Base-by-base conservation (phyloP, 1,140 invertebrate species). In the Sinella curviseta region DNA sequence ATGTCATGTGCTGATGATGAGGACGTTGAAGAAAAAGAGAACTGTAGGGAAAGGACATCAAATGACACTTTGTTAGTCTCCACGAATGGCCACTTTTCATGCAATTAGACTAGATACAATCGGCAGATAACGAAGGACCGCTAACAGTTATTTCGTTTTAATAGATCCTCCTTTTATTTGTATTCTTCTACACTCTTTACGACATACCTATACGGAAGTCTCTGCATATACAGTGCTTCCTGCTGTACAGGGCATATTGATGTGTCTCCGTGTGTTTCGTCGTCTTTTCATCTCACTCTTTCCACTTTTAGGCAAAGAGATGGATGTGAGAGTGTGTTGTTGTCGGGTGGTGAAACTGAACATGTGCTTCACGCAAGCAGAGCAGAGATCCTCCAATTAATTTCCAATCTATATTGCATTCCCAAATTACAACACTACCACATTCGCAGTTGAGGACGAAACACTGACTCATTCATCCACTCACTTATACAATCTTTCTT, bases 381-480 rank as follows among this genome's bases (percentile, higher is more conserved):
- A 33, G 28, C 65, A 70, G 65, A 70, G 65, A 70, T 70, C 65
- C 65, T 70, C 65, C 65, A 70, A 70, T 70, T 70, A 70, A 70
- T 70, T 70, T 70, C 65, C 65, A 70, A 70, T 70, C 65, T 70
- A n/a, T n/a, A 70, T 70, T 70, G 65, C 65, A 70, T 33, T 70
- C 65, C 65, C 30, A 70, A 30, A 70, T 70, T 70, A 70, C 65
- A 70, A 70, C 31, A 70, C 39, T 48, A 48, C 65, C 65, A n/a
- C 65, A 70, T 70, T 70, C 65, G 31, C 28, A 26, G 26, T 65
- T 65, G 24, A 8, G 8, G 57, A 60, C 14, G 12, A 60, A 60
- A 60, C 57, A 33, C 31, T 70, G 8, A 70, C 28, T 70, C 31
- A 8, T 70, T 70, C 65, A 33, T 33, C 31, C 65, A 70, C 12